Conservation (phyloP, 2,113 vertebrate species). For the Ctenodactylus gundi region DNA sequence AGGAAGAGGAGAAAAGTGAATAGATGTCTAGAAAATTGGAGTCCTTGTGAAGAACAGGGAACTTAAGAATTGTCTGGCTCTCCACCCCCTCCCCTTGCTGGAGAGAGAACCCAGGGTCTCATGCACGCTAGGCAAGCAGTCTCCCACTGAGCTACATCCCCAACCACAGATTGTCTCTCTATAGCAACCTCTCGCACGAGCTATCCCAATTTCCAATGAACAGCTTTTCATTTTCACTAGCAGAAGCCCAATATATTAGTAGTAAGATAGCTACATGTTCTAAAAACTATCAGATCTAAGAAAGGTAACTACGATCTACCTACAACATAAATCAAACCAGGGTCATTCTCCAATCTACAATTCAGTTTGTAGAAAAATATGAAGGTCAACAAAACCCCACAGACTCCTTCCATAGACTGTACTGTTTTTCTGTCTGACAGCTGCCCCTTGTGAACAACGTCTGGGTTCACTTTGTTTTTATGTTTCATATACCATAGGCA, state of each 20-base stretch:
- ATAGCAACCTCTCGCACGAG: background rate
- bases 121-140: background rate
- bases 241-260: conserved; percentile 82
- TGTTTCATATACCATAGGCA: conserved; percentile 12
- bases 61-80: background rate
- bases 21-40: background rate
- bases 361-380: conserved; percentile 38
- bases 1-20: background rate
- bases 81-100: background rate
- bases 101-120: background rate
- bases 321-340: conserved; percentile 65
- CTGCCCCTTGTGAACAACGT: conserved; percentile 9
- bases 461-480: conserved; percentile 19
- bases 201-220: conserved; percentile 57
- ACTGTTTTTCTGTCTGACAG: background rate
- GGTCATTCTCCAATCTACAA: conserved; percentile 87
- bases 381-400: conserved; percentile 54
- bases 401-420: background rate
- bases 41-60: background rate
- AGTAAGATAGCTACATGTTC: conserved; percentile 78
- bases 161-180: background rate
- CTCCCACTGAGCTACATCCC: background rate
- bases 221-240: conserved; percentile 72
- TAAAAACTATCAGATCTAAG: conserved; percentile 80
- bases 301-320: conserved; percentile 81